These are phyloP conservation scores for Cataglyphis hispanica DNA, from an alignment of 1,140 invertebrate genomes.

Conservation along the genomic window DNA sequence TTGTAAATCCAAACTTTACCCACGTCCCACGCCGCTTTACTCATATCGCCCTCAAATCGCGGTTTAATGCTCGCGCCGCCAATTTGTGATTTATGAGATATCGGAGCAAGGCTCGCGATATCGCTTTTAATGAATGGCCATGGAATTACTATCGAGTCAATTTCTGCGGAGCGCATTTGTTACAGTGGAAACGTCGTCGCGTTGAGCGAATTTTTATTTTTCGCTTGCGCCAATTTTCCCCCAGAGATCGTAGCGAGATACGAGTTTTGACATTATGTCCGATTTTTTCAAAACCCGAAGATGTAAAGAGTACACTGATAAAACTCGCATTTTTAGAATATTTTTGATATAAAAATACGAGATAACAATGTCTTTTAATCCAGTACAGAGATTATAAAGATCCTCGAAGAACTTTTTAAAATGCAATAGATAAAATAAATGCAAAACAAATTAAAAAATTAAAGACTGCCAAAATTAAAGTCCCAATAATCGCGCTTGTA, in stretches of 20 bases:
- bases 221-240: neutral
- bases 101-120: neutral
- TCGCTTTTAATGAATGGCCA: slow-evolving; percentile 54
- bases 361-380: neutral
- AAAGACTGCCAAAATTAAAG: neutral
- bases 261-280: neutral
- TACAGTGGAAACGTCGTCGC: slow-evolving; percentile 1
- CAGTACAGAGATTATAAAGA: neutral
- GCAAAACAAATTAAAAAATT: neutral
- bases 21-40: neutral
- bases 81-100: slow-evolving; percentile 52
- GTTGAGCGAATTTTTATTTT: slow-evolving; percentile 34
- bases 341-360: neutral
- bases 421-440: neutral
- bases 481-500: too few species aligned
- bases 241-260: slow-evolving; percentile 6
- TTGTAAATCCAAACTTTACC: slow-evolving; percentile 43
- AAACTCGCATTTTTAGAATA: neutral
- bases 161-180: slow-evolving; percentile 37
- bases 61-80: slow-evolving; percentile 39
- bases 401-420: neutral
- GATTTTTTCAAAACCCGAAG: neutral
- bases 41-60: slow-evolving; percentile 45
- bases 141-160: slow-evolving; percentile 45
- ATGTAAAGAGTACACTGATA: neutral